These are phyloP conservation scores for Ametastegia equiseti DNA, from an alignment of 2,888 invertebrate genomes.

Conservation along the genomic window DNA sequence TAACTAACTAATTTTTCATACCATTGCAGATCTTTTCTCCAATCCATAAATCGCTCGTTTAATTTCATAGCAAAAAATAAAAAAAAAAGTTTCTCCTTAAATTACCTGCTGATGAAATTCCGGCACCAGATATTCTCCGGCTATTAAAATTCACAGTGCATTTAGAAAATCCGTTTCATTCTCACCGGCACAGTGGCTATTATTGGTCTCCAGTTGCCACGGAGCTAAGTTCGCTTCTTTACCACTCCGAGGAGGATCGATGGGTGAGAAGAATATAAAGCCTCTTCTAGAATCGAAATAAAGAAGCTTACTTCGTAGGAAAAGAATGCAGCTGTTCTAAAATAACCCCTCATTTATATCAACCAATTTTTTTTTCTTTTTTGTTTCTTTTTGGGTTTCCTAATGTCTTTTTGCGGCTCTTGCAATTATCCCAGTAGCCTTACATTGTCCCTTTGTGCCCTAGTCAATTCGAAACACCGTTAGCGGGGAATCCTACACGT, in stretches of 20 bases:
- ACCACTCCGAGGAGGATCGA: too few species aligned
- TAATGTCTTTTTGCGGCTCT: slow-evolving; percentile 51
- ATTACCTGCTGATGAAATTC: not conserved
- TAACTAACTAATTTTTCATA: too few species aligned
- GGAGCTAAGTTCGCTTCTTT: not conserved
- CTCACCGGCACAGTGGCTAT: slow-evolving; percentile 17
- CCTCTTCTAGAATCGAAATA: slow-evolving; percentile 52
- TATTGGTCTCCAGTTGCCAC: slow-evolving; percentile 2
- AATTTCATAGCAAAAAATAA: not conserved
- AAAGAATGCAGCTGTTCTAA: slow-evolving; percentile 28
- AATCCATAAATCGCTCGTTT: not conserved
- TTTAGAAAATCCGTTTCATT: slow-evolving; percentile 11
- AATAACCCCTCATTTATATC: too few species aligned
- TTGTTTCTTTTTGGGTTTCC: slow-evolving; percentile 50
- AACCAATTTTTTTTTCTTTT: slow-evolving; percentile 54
- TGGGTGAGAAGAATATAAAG: slow-evolving; percentile 48
- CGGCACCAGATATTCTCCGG: too few species aligned
- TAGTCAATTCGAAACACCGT: not conserved
- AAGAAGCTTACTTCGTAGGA: slow-evolving; percentile 44
- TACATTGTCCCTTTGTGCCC: not conserved
- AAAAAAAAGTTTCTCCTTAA: not conserved
- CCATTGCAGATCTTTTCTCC: not conserved
- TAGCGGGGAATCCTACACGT: slow-evolving; percentile 7
- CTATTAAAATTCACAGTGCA: not conserved
- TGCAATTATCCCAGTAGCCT: slow-evolving; percentile 52